Evolutionary conservation across 2,888 invertebrate genomes (phyloP).

Genomic region (Leptogaster cylindrica): DNA sequence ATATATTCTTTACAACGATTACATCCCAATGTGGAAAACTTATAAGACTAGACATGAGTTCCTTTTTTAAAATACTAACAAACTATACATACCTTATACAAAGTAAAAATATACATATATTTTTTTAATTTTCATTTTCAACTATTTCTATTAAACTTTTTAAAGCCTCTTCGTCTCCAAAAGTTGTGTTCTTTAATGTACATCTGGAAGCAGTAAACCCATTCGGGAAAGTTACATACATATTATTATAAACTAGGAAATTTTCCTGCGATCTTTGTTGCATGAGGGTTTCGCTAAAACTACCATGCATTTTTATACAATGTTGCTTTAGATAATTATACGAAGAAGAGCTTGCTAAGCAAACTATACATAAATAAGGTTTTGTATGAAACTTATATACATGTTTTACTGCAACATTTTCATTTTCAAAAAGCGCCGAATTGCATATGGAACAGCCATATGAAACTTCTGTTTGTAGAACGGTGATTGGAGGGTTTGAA

Average conservation of each 20-base stretch:
- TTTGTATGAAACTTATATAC: neutral
- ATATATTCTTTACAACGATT: too few species aligned
- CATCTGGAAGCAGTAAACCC: neutral
- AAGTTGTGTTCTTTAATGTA: neutral
- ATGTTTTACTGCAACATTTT: neutral
- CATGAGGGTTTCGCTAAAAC: neutral
- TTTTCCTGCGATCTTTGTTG: neutral
- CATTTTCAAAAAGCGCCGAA: neutral
- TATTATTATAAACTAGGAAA: neutral
- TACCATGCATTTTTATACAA: neutral
- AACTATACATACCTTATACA: too few species aligned
- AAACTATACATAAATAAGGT: neutral
- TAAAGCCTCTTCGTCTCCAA: neutral
- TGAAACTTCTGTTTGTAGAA: too few species aligned
- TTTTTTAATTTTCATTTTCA: conserved; percentile 1
- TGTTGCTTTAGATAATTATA: neutral
- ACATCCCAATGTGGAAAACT: too few species aligned
- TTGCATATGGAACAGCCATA: too few species aligned
- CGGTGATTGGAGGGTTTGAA: too few species aligned
- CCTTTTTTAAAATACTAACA: too few species aligned
- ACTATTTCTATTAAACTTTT: neutral
- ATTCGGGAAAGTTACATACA: conserved; percentile 1
- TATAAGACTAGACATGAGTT: too few species aligned
- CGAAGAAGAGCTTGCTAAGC: neutral
- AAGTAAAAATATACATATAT: too few species aligned